A percentile compares a stretch with the other conserved stretches of the same genome.
phyloP scores from a whole-genome alignment of 2,797 vertebrate species.

The Coendou prehensilis region DNA sequence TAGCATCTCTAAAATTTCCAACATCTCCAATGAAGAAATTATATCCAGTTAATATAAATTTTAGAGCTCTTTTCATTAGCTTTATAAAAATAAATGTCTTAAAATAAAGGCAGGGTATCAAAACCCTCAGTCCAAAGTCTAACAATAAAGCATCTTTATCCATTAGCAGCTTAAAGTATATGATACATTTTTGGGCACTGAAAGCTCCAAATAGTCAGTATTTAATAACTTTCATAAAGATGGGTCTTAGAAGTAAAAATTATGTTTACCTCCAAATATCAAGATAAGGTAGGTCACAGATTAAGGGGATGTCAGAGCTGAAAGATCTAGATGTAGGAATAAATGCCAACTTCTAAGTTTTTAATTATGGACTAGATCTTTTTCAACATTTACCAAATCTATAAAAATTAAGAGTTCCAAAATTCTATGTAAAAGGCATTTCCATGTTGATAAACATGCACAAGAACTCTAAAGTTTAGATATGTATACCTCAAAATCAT shows the following conservation, averaged over 20 bases:
- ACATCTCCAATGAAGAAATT: constrained; percentile 27
- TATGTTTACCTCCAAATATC: neutral
- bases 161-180: constrained; percentile 10
- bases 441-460: neutral
- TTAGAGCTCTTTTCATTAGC: neutral
- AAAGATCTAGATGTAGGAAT: neutral
- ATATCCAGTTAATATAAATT: neutral
- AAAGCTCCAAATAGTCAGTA: neutral
- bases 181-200: neutral
- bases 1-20: constrained; percentile 16
- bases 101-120: constrained; percentile 14
- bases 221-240: neutral
- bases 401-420: constrained; percentile 9
- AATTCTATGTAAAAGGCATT: constrained; percentile 31
- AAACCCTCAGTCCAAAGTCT: constrained; percentile 2
- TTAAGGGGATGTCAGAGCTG: neutral
- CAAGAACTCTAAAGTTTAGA: neutral
- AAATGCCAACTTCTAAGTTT: neutral
- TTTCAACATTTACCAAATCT: neutral
- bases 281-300: neutral
- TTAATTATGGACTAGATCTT: neutral
- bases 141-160: neutral
- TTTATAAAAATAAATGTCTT: constrained; percentile 20
- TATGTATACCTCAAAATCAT: neutral
- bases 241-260: neutral